A percentile compares a stretch with the other conserved stretches of the same genome.
Evolutionary conservation across 2,113 vertebrate genomes (phyloP).

Genomic region (Ciconia stormi): DNA sequence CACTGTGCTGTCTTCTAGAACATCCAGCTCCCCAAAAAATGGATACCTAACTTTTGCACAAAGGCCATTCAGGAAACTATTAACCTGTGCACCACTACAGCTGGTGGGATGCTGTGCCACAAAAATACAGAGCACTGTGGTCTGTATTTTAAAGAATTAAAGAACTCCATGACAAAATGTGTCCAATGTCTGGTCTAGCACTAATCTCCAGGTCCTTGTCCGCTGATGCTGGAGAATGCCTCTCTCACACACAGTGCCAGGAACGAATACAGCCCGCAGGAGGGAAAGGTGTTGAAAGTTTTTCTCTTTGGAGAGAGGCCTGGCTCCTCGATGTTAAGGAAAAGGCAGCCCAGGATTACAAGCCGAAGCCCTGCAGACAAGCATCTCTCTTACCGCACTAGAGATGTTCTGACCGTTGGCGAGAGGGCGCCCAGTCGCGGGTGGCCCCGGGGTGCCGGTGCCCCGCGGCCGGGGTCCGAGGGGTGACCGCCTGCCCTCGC

Average conservation of each 20-base stretch:
- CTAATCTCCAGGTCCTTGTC: not conserved
- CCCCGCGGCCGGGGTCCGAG: not conserved
- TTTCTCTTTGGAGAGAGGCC: not conserved
- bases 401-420: accelerated
- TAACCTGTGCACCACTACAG: not conserved
- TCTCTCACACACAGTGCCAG: accelerated
- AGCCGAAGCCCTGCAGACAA: not conserved
- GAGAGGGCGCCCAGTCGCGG: not conserved
- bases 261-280: not conserved
- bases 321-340: no score
- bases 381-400: no score
- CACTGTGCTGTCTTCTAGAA: not conserved
- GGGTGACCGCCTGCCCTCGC: accelerated
- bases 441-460: accelerated
- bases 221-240: accelerated
- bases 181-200: no score
- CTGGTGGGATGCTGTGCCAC: not conserved
- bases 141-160: no score
- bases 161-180: not conserved
- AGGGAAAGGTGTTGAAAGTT: not conserved
- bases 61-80: not conserved
- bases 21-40: not conserved
- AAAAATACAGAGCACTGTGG: not conserved
- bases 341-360: not conserved
- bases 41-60: not conserved